Conservation (phyloP, 1,140 invertebrate genomes). For the Drosophila aff. region DNA sequence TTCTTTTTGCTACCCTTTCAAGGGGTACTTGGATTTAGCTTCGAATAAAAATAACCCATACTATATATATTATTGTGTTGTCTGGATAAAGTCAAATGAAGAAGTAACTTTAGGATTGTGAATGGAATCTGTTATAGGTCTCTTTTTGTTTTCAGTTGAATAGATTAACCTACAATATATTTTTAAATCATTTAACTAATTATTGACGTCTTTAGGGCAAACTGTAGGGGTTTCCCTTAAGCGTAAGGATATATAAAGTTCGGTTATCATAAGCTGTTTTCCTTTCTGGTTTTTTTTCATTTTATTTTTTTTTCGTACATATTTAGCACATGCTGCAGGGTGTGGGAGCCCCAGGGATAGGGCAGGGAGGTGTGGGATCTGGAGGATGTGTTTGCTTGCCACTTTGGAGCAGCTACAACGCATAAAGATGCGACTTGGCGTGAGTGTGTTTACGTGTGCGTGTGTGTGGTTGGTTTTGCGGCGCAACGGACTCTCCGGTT, state of each 20-base stretch:
- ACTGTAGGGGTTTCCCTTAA: background rate
- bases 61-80: background rate
- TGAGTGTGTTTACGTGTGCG: constrained; percentile 45
- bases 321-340: constrained; percentile 63
- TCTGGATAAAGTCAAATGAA: background rate
- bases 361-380: constrained; percentile 1
- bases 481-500: constrained; percentile 28
- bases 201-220: background rate
- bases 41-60: too few relatives aligned
- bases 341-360: constrained; percentile 13
- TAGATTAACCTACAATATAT: background rate
- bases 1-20: constrained; percentile 12
- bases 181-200: background rate
- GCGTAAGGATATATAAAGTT: constrained; percentile 5
- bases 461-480: constrained; percentile 64
- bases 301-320: constrained; percentile 41
- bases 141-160: too few relatives aligned
- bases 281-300: constrained; percentile 3
- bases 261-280: constrained; percentile 5
- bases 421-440: constrained; percentile 53
- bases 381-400: constrained; percentile 45
- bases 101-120: background rate
- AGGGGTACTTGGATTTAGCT: too few relatives aligned
- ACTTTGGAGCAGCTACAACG: constrained; percentile 56
- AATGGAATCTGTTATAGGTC: background rate